phyloP scores from a whole-genome alignment of 2,797 vertebrate genomes.

The Lithobates pipiens region DNA sequence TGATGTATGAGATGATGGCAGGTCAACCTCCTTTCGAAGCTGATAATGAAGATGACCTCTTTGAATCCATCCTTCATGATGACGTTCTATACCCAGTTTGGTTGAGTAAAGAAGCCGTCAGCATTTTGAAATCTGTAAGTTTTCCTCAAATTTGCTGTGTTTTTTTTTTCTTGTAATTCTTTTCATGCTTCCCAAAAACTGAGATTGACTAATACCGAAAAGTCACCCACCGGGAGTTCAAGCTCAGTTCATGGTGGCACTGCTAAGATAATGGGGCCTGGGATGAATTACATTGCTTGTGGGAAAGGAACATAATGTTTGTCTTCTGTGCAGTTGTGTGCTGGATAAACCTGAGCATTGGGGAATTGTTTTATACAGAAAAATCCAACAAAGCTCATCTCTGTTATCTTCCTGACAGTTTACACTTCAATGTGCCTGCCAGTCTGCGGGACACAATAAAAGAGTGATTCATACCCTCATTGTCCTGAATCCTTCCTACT shows the following conservation, averaged over 20 bases:
- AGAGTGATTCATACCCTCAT: not conserved
- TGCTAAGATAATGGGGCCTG: conserved; percentile 67
- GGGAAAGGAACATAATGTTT: conserved; percentile 79
- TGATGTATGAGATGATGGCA: conserved; percentile 99
- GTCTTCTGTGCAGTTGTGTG: conserved; percentile 70
- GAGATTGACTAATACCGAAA: conserved; percentile 68
- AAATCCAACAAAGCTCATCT: conserved; percentile 62
- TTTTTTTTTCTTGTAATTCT: conserved; percentile 17
- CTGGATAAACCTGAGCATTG: conserved; percentile 60
- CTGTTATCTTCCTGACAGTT: conserved; percentile 59
- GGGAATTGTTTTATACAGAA: conserved; percentile 67
- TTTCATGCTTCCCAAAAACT: conserved; percentile 55
- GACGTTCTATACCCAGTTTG: conserved; percentile 95
- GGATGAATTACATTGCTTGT: conserved; percentile 74
- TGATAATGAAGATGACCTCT: conserved; percentile 95
- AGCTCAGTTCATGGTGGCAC: conserved; percentile 71
- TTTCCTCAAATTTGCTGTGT: conserved; percentile 8
- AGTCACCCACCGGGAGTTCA: conserved; percentile 70
- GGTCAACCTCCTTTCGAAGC: conserved; percentile 96
- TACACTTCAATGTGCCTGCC: not conserved
- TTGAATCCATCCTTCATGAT: conserved; percentile 95
- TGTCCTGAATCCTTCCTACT: not conserved
- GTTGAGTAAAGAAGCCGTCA: conserved; percentile 96
- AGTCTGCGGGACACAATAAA: conserved; percentile 23
- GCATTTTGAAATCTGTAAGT: conserved; percentile 94